Conservation (phyloP, 2,113 vertebrate genomes). For the Pachypanchax playfairii region DNA sequence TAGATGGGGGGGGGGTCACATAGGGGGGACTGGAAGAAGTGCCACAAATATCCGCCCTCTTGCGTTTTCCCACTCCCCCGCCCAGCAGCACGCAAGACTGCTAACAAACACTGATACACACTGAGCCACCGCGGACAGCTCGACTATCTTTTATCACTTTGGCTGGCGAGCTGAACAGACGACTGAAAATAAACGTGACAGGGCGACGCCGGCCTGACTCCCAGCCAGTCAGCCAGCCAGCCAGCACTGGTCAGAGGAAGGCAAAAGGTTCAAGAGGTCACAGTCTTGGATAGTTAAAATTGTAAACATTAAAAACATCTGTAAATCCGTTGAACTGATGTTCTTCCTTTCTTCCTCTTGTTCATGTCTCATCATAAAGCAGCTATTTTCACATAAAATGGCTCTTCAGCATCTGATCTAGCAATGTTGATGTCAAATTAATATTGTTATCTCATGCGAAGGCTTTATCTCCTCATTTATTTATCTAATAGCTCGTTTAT, state of each 20-base stretch:
- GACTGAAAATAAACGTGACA: conserved; percentile 82
- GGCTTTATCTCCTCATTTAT: conserved; percentile 57
- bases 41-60: conserved; percentile 65
- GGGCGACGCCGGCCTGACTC: conserved; percentile 70
- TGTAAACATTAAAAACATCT: conserved; percentile 55
- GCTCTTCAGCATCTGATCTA: conserved; percentile 32
- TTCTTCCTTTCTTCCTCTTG: conserved; percentile 9
- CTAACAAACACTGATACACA: conserved; percentile 55
- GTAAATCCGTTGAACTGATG: conserved; percentile 39
- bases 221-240: conserved; percentile 54
- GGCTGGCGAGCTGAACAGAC: conserved; percentile 47
- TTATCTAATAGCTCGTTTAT: conserved; percentile 63
- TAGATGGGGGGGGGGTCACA: conserved; percentile 43
- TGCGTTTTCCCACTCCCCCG: conserved; percentile 53
- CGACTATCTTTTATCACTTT: conserved; percentile 72
- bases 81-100: conserved; percentile 56
- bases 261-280: conserved; percentile 62
- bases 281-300: conserved; percentile 39
- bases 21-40: conserved; percentile 55
- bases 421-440: conserved; percentile 18
- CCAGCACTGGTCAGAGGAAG: conserved; percentile 44
- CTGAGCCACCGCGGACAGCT: conserved; percentile 66
- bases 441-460: conserved; percentile 54
- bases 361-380: conserved; percentile 15
- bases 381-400: background rate